phyloP scores from a whole-genome alignment of 1,140 invertebrate species.

The Ceratina australensis region DNA sequence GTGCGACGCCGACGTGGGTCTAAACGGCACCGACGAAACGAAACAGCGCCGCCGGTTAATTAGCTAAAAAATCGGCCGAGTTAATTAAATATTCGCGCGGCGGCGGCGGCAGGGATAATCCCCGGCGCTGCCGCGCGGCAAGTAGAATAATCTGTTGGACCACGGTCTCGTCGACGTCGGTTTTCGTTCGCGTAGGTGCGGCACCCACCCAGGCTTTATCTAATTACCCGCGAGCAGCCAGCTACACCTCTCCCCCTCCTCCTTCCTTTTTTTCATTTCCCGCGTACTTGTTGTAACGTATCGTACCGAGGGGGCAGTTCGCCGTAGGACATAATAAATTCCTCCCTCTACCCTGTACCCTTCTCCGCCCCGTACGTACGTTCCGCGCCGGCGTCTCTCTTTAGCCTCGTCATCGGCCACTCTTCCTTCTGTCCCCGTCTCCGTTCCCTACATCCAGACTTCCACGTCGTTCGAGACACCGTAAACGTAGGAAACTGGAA shows the following conservation, averaged over 20 bases:
- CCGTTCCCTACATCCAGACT: not conserved
- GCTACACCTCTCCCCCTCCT: not conserved
- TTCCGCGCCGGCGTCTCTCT: not conserved
- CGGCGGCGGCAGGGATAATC: not conserved
- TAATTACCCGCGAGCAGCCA: conserved; percentile 53
- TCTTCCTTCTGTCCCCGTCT: conserved; percentile 41
- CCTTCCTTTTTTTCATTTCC: conserved; percentile 51
- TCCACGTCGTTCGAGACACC: conserved; percentile 17
- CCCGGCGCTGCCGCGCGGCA: not conserved
- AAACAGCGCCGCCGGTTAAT: not conserved
- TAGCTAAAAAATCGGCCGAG: conserved; percentile 6
- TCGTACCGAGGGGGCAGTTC: conserved; percentile 57
- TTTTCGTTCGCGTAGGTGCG: not conserved
- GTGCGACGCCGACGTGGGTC: not conserved
- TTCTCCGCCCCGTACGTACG: conserved; percentile 12
- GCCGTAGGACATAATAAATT: conserved; percentile 64
- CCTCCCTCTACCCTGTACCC: conserved; percentile 23
- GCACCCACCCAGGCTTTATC: conserved; percentile 44
- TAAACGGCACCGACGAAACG: not conserved
- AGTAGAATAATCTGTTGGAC: conserved; percentile 3
- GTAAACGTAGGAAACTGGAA: conserved; percentile 39
- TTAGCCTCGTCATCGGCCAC: conserved; percentile 31
- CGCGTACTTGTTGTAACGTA: conserved; percentile 52
- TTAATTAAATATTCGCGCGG: conserved; percentile 1
- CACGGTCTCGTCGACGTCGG: not conserved